A percentile compares a stretch with the other conserved stretches of the same genome.
phyloP scores from a whole-genome alignment of 2,797 vertebrate genomes.

The Chloroceryle inda region DNA sequence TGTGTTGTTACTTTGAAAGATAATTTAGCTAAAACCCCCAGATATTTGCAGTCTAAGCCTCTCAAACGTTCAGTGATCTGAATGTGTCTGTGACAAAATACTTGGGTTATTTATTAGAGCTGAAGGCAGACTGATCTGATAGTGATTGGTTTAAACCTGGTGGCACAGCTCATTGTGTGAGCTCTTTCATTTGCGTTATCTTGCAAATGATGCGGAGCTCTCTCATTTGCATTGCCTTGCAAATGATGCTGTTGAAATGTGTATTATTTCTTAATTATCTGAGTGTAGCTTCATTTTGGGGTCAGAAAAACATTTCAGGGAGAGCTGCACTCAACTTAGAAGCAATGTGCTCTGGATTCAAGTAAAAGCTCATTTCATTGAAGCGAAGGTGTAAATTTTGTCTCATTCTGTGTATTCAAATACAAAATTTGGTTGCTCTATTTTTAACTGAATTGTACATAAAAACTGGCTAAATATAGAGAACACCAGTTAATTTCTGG shows the following conservation, averaged over 20 bases:
- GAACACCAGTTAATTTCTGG: neutral
- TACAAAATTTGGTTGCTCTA: neutral
- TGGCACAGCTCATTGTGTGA: neutral
- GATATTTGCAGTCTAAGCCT: neutral
- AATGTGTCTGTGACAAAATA: neutral
- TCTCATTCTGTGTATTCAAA: neutral
- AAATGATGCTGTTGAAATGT: neutral
- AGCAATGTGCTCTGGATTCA: neutral
- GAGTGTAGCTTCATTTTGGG: neutral
- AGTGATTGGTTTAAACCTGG: neutral
- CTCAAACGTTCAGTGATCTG: neutral
- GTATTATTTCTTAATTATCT: neutral
- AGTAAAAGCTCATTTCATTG: neutral
- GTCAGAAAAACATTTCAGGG: neutral
- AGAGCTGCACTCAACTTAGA: neutral
- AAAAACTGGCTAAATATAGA: conserved; percentile 17
- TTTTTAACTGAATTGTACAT: neutral
- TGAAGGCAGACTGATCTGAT: neutral
- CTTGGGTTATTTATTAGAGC: neutral
- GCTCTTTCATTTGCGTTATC: neutral
- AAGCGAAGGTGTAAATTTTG: neutral
- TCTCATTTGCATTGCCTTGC: neutral
- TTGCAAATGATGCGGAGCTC: neutral
- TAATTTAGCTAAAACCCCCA: neutral
- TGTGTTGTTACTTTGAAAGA: neutral